These are phyloP conservation scores for Plebejus argus DNA, from an alignment of 2,888 invertebrate genomes.

Conservation along the genomic window DNA sequence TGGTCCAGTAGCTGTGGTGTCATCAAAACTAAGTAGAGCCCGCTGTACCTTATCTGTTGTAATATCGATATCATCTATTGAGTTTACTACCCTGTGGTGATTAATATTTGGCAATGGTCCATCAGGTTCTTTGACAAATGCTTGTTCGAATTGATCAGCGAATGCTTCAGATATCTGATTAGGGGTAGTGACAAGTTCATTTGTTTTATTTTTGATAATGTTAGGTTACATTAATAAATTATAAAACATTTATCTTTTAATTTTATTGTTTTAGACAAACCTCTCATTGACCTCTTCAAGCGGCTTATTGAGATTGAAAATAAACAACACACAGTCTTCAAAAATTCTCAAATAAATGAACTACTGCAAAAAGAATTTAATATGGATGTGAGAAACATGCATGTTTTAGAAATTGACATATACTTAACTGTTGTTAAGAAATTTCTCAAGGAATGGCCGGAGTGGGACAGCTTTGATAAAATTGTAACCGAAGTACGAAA, in stretches of 20 bases:
- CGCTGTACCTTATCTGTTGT: too few species aligned
- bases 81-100: too few species aligned
- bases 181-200: too few species aligned
- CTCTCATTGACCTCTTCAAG: conserved; percentile 60
- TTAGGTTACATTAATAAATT: too few species aligned
- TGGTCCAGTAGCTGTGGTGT: too few species aligned
- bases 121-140: too few species aligned
- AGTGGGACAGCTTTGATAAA: conserved; percentile 64
- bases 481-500: conserved; percentile 50
- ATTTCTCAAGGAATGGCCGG: conserved; percentile 67
- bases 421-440: conserved; percentile 64
- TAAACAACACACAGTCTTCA: conserved; percentile 61
- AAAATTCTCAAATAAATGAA: conserved; percentile 59
- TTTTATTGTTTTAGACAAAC: conserved; percentile 54
- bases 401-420: conserved; percentile 60
- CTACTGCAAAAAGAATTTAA: conserved; percentile 60
- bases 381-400: conserved; percentile 50
- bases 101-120: too few species aligned
- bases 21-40: too few species aligned
- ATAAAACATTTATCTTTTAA: background rate
- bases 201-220: too few species aligned
- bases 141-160: too few species aligned
- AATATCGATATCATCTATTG: too few species aligned
- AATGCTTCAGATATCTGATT: too few species aligned
- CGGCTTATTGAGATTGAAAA: conserved; percentile 56